A percentile compares a stretch with the other conserved stretches of the same genome.
phyloP scores from a whole-genome alignment of 1,140 invertebrate species.

The Gryon sp. region DNA sequence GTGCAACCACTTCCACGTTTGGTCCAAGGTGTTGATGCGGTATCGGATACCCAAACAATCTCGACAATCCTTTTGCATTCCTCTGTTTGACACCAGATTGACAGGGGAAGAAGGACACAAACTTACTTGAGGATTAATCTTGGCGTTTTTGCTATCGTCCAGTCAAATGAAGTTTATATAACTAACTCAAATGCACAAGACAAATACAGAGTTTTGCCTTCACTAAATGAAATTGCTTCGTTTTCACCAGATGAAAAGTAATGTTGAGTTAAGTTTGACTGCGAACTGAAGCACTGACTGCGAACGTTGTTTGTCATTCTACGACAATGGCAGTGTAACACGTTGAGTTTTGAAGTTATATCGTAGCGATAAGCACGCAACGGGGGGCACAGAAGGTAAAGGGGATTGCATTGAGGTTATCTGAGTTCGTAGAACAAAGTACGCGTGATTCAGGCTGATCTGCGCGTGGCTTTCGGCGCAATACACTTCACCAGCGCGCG shows the following conservation, averaged over 20 bases:
- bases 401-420: constrained; percentile 70
- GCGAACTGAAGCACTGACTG: too few species aligned
- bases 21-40: constrained; percentile 90
- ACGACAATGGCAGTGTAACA: too few species aligned
- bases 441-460: constrained; percentile 72
- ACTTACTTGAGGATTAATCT: constrained; percentile 10
- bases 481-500: constrained; percentile 10
- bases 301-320: too few species aligned
- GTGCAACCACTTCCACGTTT: constrained; percentile 95
- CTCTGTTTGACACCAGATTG: constrained; percentile 84
- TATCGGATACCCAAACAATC: constrained; percentile 92
- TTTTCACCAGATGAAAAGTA: too few species aligned
- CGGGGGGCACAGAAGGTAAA: constrained; percentile 31
- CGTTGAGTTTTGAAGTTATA: constrained; percentile 54
- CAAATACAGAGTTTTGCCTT: too few species aligned
- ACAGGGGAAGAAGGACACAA: constrained; percentile 62
- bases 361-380: constrained; percentile 23
- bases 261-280: too few species aligned
- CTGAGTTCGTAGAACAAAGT: constrained; percentile 73
- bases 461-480: constrained; percentile 64
- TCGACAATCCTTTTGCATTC: constrained; percentile 89
- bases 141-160: too few species aligned
- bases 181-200: too few species aligned
- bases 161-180: too few species aligned
- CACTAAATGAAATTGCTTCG: too few species aligned